phyloP scores from a whole-genome alignment of 2,888 invertebrate genomes.

The Limnephilus marmoratus region DNA sequence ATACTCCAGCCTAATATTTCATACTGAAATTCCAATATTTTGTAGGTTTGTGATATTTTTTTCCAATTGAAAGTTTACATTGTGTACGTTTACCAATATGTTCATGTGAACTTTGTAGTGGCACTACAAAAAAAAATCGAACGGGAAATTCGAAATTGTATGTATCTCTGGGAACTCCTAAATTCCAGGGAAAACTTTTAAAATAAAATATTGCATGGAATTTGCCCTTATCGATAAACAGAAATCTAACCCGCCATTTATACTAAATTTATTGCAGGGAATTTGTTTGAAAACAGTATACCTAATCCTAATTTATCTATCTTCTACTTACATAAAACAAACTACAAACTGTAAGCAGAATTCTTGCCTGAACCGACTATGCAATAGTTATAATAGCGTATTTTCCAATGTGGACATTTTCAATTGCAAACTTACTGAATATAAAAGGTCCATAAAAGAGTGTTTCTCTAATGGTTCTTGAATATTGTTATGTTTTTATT shows the following conservation, averaged over 20 bases:
- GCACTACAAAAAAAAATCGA: background rate
- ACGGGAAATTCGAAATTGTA: background rate
- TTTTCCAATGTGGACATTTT: too few species aligned
- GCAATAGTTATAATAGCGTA: too few species aligned
- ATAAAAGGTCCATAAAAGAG: too few species aligned
- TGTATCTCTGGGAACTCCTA: background rate
- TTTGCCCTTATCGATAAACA: background rate
- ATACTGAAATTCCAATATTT: background rate
- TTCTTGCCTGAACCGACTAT: too few species aligned
- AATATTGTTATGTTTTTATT: too few species aligned
- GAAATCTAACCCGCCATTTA: background rate
- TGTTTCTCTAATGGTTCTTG: too few species aligned
- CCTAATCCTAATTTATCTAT: too few species aligned
- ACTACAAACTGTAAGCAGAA: too few species aligned
- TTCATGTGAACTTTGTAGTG: constrained; percentile 29
- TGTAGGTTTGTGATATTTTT: constrained; percentile 16
- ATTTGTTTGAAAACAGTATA: too few species aligned
- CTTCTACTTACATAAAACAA: too few species aligned
- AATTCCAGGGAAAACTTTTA: background rate
- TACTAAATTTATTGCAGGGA: background rate
- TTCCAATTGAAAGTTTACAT: constrained; percentile 50
- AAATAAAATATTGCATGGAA: background rate
- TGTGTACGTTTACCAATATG: constrained; percentile 49
- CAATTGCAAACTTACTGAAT: too few species aligned
- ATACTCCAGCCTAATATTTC: background rate